These are phyloP conservation scores for Carapus acus DNA, from an alignment of 2,797 vertebrate species.

Conservation along the genomic window DNA sequence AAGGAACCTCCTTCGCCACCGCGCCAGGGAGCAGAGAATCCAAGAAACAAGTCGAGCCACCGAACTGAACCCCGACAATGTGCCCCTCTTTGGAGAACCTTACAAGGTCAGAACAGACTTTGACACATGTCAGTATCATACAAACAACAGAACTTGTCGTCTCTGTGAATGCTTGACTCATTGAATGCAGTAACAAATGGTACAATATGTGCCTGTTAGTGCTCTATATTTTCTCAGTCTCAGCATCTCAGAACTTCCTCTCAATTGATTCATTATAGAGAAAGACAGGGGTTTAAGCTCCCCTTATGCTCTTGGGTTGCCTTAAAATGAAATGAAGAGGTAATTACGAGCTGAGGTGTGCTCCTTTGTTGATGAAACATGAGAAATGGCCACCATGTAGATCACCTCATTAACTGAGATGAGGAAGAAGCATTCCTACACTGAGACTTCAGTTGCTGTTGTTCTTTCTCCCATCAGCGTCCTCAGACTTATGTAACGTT, in stretches of 20 bases:
- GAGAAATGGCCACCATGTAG: not conserved
- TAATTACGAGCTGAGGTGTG: not conserved
- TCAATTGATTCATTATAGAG: not conserved
- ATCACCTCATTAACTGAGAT: not conserved
- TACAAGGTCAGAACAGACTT: slow-evolving; percentile 81
- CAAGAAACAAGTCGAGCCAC: slow-evolving; percentile 81
- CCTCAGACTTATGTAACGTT: not conserved
- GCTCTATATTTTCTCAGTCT: not conserved
- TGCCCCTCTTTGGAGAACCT: slow-evolving; percentile 89
- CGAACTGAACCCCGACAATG: slow-evolving; percentile 70
- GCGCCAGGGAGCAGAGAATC: slow-evolving; percentile 85
- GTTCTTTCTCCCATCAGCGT: not conserved
- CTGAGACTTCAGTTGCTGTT: not conserved
- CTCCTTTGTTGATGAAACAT: not conserved
- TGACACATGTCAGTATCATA: too few species aligned
- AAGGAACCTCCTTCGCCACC: slow-evolving; percentile 85
- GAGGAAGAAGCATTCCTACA: not conserved
- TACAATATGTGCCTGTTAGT: not conserved
- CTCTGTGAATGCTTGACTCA: too few species aligned
- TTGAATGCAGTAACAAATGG: too few species aligned
- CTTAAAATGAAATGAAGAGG: not conserved
- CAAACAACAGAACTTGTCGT: too few species aligned
- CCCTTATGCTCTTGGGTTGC: not conserved
- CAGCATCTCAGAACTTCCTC: not conserved
- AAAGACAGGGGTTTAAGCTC: not conserved